Conservation (phyloP, 2,113 vertebrate species). For the Tiliqua scincoides region DNA sequence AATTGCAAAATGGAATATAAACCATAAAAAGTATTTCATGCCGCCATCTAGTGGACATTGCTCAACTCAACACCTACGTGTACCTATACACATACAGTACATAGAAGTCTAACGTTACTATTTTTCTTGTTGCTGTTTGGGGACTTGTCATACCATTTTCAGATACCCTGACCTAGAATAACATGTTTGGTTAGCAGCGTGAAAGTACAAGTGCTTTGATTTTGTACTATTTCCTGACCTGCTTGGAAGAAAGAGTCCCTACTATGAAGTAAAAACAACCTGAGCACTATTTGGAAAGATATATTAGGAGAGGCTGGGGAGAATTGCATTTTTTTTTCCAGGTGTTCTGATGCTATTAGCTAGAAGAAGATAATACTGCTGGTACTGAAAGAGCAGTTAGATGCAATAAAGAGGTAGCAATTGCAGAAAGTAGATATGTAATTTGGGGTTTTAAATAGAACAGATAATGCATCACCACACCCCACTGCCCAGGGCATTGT, state of each 20-base stretch:
- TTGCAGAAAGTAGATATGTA: neutral
- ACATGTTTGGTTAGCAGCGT: neutral
- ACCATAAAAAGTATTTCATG: rapidly evolving
- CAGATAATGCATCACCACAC: too few species aligned
- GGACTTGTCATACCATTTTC: neutral
- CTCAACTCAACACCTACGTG: too few species aligned
- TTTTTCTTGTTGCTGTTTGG: neutral
- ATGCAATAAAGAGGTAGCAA: neutral
- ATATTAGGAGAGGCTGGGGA: neutral
- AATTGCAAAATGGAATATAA: neutral
- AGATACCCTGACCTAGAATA: neutral
- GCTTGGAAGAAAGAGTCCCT: neutral
- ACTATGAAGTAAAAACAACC: neutral
- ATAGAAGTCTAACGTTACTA: neutral
- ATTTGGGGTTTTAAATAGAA: neutral
- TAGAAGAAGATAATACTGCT: neutral
- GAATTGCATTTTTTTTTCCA: neutral
- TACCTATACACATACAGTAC: too few species aligned
- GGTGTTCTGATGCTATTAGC: neutral
- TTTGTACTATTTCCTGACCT: neutral
- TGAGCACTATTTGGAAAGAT: neutral
- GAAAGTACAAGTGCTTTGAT: neutral
- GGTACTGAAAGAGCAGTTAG: neutral
- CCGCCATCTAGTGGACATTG: neutral
- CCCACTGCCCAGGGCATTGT: too few species aligned